A percentile compares a stretch with the other conserved stretches of the same genome.
Conservation (phyloP, 2,797 vertebrate genomes). For the Bradypodion pumilum region DNA sequence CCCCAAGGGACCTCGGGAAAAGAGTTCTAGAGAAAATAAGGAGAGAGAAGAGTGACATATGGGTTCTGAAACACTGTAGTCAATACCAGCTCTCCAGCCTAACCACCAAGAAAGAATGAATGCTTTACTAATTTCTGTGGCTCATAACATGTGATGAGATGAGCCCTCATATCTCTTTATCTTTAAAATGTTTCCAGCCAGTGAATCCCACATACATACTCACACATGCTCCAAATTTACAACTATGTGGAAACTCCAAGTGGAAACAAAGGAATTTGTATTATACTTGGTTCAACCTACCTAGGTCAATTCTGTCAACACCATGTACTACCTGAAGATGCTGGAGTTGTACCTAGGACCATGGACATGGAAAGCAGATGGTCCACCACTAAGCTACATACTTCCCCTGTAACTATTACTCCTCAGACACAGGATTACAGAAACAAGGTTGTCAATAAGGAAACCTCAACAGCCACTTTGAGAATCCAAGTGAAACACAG, state of each 20-base stretch:
- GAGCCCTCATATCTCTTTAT: background rate
- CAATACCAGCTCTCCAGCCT: background rate
- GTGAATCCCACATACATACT: background rate
- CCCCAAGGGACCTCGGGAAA: background rate
- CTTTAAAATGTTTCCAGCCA: background rate
- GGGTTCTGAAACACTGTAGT: background rate
- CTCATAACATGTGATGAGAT: background rate
- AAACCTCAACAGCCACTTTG: background rate
- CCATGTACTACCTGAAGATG: too few relatives aligned
- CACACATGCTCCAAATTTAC: background rate
- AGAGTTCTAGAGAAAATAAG: background rate
- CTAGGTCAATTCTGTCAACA: too few relatives aligned
- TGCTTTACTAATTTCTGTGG: background rate
- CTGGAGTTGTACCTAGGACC: too few relatives aligned
- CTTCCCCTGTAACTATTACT: too few relatives aligned
- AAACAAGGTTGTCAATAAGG: background rate
- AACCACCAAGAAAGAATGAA: background rate
- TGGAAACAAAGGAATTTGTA: too few relatives aligned
- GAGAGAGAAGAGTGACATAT: background rate
- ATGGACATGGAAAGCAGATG: too few relatives aligned
- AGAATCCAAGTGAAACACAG: background rate
- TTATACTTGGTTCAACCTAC: too few relatives aligned
- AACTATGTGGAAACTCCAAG: too few relatives aligned
- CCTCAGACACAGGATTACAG: background rate
- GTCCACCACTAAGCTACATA: too few relatives aligned